These are phyloP conservation scores for Actenoides hombroni DNA, from an alignment of 2,113 vertebrate species.

Conservation along the genomic window DNA sequence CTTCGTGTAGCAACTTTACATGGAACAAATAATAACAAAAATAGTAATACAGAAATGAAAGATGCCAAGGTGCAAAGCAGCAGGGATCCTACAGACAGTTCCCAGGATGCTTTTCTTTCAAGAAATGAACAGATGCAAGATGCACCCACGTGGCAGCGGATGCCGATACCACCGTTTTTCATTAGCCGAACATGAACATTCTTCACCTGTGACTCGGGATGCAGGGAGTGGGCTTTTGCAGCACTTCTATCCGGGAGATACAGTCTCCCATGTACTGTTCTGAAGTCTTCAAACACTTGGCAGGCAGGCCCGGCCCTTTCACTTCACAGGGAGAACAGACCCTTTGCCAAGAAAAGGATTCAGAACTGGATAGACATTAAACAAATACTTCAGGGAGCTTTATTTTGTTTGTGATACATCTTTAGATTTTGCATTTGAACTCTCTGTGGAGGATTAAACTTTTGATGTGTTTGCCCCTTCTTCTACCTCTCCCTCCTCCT, in stretches of 20 bases:
- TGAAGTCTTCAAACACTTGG: slow-evolving; percentile 59
- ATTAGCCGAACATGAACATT: neutral
- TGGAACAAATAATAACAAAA: neutral
- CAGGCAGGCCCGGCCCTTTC: slow-evolving; percentile 11
- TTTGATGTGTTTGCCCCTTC: neutral
- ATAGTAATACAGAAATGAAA: neutral
- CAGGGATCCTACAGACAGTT: neutral
- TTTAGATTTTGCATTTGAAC: slow-evolving; percentile 38
- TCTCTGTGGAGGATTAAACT: neutral
- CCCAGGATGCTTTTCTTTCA: neutral
- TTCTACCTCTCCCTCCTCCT: neutral
- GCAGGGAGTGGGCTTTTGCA: neutral
- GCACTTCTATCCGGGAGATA: neutral
- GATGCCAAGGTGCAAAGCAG: neutral
- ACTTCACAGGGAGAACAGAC: slow-evolving; percentile 43
- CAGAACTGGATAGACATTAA: slow-evolving; percentile 59
- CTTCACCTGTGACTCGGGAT: neutral
- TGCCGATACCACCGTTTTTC: neutral
- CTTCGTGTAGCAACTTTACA: neutral
- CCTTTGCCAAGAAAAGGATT: slow-evolving; percentile 61
- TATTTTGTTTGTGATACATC: slow-evolving; percentile 50
- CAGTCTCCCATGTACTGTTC: neutral
- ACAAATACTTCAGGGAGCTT: slow-evolving; percentile 51
- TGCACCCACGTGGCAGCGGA: neutral
- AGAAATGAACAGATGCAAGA: neutral